Base-by-base conservation (phyloP, 2,797 vertebrate genomes). In the Benthosema pterotum region DNA sequence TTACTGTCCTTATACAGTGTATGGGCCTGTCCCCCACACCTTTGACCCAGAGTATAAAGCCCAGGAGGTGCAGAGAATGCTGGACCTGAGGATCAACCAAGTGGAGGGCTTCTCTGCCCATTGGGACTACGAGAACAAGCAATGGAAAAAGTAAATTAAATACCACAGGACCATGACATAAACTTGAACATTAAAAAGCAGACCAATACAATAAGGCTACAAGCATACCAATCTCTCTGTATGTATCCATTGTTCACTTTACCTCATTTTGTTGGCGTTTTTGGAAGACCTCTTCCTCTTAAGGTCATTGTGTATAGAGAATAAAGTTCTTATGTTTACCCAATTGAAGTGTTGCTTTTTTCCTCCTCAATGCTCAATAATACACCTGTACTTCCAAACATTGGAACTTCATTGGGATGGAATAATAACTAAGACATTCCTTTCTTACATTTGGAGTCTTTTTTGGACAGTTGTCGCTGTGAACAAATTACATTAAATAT, bases 51-150 rank as follows among this genome's bases (percentile, higher is more conserved):
- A 97, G 1, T 94, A 91, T 86, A 73, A 95, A 77, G 78, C 92
- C 0, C 90, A 85, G 74, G 94, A 98, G 93, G 87, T 95, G 3
- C 94, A 97, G 90, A 93, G 94, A 50, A 93, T 95, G 94, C 80
- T 99, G 75, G 97, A 99, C 86, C 96, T 99, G 97, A 93, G 94
- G 86, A 66, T 94, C 0, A 94, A 93, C 68, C 96, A 96, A 0
- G 65, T 99, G 11, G 63, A 96, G 66, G 97, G 97, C 62, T 68
- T 98, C 43, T 75, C 96, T 0, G 14, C 93, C 80, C 85, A 97
- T 6, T 99, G 97, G 97, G 97, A 99, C 91, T 99, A 92, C 17
- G 95, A 98, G 56, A 97, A 95, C 79, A 96, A 96, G 0, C 88
- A 95, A 38, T 99, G 97, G 97, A 99, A 99, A 90, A 98, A 99